Percentiles rank a stretch among this genome's conserved stretches.
These are phyloP conservation scores for Pagrus major DNA, from an alignment of 2,113 vertebrate species.

Conservation along the genomic window DNA sequence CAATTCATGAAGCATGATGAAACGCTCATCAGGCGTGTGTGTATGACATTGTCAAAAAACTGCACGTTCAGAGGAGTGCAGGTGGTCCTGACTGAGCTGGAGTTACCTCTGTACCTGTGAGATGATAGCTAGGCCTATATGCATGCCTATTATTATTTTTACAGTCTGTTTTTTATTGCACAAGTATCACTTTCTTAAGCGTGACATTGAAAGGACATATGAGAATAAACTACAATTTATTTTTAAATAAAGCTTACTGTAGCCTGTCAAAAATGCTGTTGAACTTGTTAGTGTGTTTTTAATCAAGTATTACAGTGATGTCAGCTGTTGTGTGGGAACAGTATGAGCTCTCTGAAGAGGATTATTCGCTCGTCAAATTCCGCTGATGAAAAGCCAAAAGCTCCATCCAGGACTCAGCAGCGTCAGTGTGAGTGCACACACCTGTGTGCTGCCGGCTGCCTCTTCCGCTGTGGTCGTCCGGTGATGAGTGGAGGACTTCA, in stretches of 20 bases:
- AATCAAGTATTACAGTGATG: no score
- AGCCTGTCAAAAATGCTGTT: neutral
- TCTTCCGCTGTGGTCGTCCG: conserved; percentile 2
- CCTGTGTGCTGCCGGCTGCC: conserved; percentile 16
- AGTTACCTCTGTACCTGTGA: neutral
- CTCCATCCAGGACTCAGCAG: conserved; percentile 7
- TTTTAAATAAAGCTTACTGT: neutral
- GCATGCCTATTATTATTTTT: no score
- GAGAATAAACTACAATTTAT: neutral
- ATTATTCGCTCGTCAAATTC: conserved; percentile 35
- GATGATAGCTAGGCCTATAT: neutral
- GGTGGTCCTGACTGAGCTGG: neutral
- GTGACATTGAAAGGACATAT: neutral
- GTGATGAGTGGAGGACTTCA: conserved; percentile 8
- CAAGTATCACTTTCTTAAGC: neutral
- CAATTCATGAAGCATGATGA: conserved; percentile 60
- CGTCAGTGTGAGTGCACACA: conserved; percentile 17
- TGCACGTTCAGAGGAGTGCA: neutral
- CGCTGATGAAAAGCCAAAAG: conserved; percentile 36
- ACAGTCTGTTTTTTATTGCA: neutral
- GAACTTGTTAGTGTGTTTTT: neutral
- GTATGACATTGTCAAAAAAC: neutral
- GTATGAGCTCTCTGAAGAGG: conserved; percentile 8
- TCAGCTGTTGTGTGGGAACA: neutral
- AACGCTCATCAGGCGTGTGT: conserved; percentile 14